Evolutionary conservation across 2,797 vertebrate species (phyloP), one percentile per base, ranked within the genome.

Genomic region (Euthynnus affinis): DNA sequence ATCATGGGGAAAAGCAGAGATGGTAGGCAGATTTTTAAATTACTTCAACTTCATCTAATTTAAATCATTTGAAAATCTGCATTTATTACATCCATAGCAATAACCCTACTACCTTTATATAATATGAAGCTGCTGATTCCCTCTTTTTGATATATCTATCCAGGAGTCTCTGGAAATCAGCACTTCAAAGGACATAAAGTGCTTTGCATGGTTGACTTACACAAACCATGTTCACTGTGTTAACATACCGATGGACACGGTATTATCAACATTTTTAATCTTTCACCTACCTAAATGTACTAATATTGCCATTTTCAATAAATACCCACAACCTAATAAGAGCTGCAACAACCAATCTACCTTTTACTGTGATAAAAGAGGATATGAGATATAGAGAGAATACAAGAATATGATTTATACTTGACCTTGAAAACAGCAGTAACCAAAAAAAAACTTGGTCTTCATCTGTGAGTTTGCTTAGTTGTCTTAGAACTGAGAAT

Each of bases 41-140:
- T 8, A 49, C 51, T 22, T 29, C 3, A 17, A 49, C 51, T 22
- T 29, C 3, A 17, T 48, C 69, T 37, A 73, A 57, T 64, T 66
- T 0, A 55, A 71, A 60, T 59, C 1, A 69, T 80, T 69, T 61
- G 27, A 42, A 72, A 62, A 70, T 25, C 20, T 55, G n/a, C 52
- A 34, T 80, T 80, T 69, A 58, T 78, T 53, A n/a, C 27, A 68
- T 12, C n/a, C 57, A 40, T 57, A 80, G 49, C 42, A 58, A 34
- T 29, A 49, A 49, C 72, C 78, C 18, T 57, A 10, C 49, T 57
- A 22, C 37, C 56, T 66, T 58, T 57, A 57, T 62, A 46, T 78
- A 34, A n/a, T 68, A 77, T 78, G 42, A 48, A n/a, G n/a, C n/a
- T 42, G n/a, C 25, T 61, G 34, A 64, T 68, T 67, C 32, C 9